Evolutionary conservation across 2,888 invertebrate genomes (phyloP).

Genomic region (Caenorhabditis macrosperma): DNA sequence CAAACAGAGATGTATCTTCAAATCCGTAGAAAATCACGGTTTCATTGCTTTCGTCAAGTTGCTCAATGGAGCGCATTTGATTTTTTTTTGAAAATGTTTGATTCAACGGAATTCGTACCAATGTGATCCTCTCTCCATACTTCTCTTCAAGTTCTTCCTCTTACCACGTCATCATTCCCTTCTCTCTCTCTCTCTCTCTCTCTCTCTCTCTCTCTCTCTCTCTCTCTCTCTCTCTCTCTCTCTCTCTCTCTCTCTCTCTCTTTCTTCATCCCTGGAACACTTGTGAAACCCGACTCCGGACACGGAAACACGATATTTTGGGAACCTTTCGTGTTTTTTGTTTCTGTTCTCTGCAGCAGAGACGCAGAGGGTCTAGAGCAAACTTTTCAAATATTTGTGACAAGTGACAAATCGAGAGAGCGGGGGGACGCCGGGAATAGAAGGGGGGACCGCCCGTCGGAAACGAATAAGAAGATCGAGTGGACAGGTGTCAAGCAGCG

Average conservation of each 20-base stretch:
- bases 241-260: too few relatives aligned
- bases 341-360: background rate
- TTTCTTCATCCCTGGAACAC: conserved; percentile 32
- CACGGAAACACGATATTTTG: conserved; percentile 41
- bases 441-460: conserved; percentile 17
- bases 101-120: too few relatives aligned
- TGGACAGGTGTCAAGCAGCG: conserved; percentile 43
- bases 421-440: too few relatives aligned
- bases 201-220: too few relatives aligned
- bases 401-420: conserved; percentile 30
- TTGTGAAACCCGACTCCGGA: conserved; percentile 30
- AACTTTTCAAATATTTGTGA: conserved; percentile 22
- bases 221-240: too few relatives aligned
- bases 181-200: too few relatives aligned
- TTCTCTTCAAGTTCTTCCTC: background rate
- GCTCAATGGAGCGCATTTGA: too few relatives aligned
- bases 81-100: too few relatives aligned
- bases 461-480: conserved; percentile 22
- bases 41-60: too few relatives aligned
- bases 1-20: too few relatives aligned
- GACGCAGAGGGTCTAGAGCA: conserved; percentile 3
- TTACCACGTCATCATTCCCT: conserved; percentile 21
- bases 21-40: too few relatives aligned
- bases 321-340: conserved; percentile 25
- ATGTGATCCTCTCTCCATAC: background rate